These are phyloP conservation scores for Mormyrops attenuatus DNA, from an alignment of 2,797 vertebrate species.

Conservation along the genomic window DNA sequence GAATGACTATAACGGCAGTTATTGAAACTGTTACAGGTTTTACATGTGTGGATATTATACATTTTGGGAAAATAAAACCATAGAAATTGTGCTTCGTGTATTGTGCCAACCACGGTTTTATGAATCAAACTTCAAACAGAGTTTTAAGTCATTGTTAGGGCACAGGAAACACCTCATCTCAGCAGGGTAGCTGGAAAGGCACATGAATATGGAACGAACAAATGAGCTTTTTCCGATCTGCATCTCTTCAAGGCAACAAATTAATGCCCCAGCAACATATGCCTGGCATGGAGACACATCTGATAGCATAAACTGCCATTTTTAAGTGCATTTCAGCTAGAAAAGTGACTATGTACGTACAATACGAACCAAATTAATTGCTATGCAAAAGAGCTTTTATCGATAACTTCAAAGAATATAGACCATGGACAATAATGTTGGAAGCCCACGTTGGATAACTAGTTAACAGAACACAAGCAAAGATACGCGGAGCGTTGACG, in stretches of 20 bases:
- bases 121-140: neutral
- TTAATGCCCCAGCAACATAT: neutral
- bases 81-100: neutral
- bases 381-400: neutral
- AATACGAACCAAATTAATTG: neutral
- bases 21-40: neutral
- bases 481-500: neutral
- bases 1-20: neutral
- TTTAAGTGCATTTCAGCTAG: neutral
- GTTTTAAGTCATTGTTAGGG: neutral
- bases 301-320: neutral
- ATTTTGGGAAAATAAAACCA: neutral
- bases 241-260: neutral
- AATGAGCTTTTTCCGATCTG: neutral
- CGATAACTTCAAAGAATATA: neutral
- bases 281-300: neutral
- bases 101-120: neutral
- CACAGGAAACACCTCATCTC: neutral
- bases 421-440: neutral
- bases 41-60: neutral
- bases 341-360: neutral
- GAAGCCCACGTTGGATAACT: neutral
- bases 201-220: conserved; percentile 2
- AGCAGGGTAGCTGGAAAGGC: neutral
- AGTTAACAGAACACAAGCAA: neutral